Conservation (phyloP, 2,113 vertebrate genomes). For the Zosterops pallidus region DNA sequence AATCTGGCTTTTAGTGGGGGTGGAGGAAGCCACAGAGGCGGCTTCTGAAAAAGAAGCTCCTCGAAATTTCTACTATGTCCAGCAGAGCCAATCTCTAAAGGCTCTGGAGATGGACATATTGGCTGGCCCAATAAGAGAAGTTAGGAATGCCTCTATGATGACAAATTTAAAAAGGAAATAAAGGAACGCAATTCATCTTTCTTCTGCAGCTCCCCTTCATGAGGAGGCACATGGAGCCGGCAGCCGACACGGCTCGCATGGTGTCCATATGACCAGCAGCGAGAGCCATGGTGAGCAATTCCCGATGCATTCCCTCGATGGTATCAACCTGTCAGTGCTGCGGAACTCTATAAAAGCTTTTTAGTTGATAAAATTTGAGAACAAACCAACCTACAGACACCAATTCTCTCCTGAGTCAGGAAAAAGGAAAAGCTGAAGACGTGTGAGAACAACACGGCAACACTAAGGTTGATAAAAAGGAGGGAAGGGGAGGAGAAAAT, state of each 20-base stretch:
- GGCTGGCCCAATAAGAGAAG: neutral
- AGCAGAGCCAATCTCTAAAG: neutral
- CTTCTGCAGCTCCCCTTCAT: neutral
- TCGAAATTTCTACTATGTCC: neutral
- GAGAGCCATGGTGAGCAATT: rapidly evolving
- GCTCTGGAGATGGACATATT: neutral
- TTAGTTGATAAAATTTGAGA: rapidly evolving
- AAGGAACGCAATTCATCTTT: neutral
- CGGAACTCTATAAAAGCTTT: rapidly evolving
- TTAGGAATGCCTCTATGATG: neutral
- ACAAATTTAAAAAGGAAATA: neutral
- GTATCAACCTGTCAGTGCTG: neutral
- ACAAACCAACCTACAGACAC: neutral
- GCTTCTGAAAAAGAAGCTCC: neutral
- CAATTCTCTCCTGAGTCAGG: neutral
- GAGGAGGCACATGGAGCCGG: too few species aligned
- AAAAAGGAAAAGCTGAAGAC: neutral
- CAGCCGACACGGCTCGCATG: too few species aligned
- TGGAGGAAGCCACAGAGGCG: neutral
- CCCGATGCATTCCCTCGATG: rapidly evolving
- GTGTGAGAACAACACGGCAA: neutral
- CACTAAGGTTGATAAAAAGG: neutral
- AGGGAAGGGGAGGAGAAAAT: neutral
- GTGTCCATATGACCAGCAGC: neutral
- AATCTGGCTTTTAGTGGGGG: neutral